phyloP scores from a whole-genome alignment of 1,140 invertebrate species.

The Mycetomoellerius zeteki region DNA sequence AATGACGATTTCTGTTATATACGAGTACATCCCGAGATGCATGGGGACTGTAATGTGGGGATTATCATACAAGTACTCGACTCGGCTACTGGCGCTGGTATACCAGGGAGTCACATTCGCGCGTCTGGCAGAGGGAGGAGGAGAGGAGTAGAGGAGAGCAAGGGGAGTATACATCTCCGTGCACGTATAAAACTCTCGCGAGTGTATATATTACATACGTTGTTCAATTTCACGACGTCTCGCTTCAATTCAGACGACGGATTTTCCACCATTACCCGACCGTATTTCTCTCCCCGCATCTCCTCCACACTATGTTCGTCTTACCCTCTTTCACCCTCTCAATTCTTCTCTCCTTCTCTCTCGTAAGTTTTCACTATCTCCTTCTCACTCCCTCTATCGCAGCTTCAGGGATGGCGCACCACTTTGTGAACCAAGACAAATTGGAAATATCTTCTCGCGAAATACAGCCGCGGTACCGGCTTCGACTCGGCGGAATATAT shows the following conservation, averaged over 20 bases:
- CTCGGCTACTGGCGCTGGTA: not conserved
- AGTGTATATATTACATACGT: constrained; percentile 82
- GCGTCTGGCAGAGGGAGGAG: not conserved
- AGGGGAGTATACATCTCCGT: constrained; percentile 45
- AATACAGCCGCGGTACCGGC: constrained; percentile 70
- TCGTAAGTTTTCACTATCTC: constrained; percentile 54
- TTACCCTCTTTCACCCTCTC: constrained; percentile 36
- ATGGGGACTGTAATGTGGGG: not conserved
- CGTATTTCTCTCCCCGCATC: constrained; percentile 65
- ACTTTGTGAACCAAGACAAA: constrained; percentile 85
- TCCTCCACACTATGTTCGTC: constrained; percentile 10
- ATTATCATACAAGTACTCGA: constrained; percentile 33
- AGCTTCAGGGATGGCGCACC: constrained; percentile 76
- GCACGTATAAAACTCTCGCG: constrained; percentile 65
- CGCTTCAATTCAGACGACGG: constrained; percentile 84
- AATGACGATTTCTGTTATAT: constrained; percentile 34
- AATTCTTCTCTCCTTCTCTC: constrained; percentile 57
- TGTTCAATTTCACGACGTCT: constrained; percentile 86
- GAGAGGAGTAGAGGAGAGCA: not conserved
- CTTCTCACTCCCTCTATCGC: constrained; percentile 10
- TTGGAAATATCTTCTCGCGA: constrained; percentile 84
- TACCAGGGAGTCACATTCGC: constrained; percentile 49
- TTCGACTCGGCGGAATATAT: constrained; percentile 75
- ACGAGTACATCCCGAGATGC: not conserved
- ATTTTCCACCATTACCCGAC: constrained; percentile 83